phyloP scores from a whole-genome alignment of 2,888 invertebrate species.

The Cryptus armator region DNA sequence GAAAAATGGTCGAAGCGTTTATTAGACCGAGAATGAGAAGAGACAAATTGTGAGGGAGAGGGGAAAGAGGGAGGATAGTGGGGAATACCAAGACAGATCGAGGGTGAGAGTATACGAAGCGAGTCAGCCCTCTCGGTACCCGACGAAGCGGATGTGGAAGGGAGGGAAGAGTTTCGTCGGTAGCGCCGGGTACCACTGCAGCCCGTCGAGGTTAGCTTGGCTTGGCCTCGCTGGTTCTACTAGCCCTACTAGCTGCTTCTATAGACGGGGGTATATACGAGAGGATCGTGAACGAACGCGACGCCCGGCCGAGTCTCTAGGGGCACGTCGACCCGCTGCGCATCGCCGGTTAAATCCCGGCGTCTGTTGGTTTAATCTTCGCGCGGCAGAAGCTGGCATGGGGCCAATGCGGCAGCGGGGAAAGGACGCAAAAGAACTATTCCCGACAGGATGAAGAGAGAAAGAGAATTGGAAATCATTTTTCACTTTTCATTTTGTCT shows the following conservation, averaged over 20 bases:
- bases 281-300: slow-evolving; percentile 31
- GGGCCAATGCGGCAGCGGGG: slow-evolving; percentile 66
- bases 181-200: slow-evolving; percentile 42
- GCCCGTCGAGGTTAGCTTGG: slow-evolving; percentile 40
- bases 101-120: background rate
- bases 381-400: slow-evolving; percentile 70
- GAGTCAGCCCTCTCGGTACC: background rate
- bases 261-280: background rate
- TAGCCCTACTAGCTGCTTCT: slow-evolving; percentile 24
- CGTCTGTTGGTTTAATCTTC: slow-evolving; percentile 75
- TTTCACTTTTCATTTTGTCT: slow-evolving; percentile 63
- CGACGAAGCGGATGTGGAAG: slow-evolving; percentile 18
- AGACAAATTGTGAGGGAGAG: background rate
- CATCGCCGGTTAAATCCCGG: slow-evolving; percentile 72
- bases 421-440: slow-evolving; percentile 59
- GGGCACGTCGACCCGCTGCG: slow-evolving; percentile 68
- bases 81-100: background rate
- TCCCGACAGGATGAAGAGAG: slow-evolving; percentile 7
- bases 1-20: background rate
- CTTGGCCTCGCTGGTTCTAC: slow-evolving; percentile 54
- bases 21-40: background rate
- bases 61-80: background rate
- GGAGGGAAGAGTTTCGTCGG: slow-evolving; percentile 42
- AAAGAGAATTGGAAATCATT: slow-evolving; percentile 70
- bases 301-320: slow-evolving; percentile 61